These are phyloP conservation scores for Hetaerina titia DNA, from an alignment of 2,888 invertebrate species.

Conservation along the genomic window DNA sequence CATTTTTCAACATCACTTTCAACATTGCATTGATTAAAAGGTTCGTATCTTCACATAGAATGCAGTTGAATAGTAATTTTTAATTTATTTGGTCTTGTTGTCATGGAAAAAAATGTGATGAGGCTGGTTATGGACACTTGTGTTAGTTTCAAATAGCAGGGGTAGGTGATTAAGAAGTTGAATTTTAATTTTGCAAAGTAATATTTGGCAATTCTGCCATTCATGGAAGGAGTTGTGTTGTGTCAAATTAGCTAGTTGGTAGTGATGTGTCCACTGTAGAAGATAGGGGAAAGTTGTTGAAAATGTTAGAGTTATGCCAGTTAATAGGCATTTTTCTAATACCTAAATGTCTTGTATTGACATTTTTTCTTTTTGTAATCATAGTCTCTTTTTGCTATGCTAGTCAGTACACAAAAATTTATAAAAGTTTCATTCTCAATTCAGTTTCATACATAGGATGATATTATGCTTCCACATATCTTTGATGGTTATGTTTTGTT, in stretches of 20 bases:
- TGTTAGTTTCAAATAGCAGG: background rate
- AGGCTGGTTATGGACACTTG: background rate
- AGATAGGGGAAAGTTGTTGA: background rate
- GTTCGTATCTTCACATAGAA: background rate
- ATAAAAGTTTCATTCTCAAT: background rate
- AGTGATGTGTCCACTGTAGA: background rate
- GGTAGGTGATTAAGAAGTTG: background rate
- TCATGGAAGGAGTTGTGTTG: background rate
- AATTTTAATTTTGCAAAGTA: background rate
- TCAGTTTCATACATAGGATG: background rate
- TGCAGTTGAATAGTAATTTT: background rate
- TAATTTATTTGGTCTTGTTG: background rate
- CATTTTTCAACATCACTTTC: background rate
- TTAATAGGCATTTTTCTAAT: background rate
- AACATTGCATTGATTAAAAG: background rate
- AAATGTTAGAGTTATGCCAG: background rate
- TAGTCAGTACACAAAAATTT: background rate
- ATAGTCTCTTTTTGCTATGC: background rate
- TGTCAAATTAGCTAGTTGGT: background rate
- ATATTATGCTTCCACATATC: background rate
- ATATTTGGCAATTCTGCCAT: background rate
- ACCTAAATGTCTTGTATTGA: slow-evolving; percentile 6
- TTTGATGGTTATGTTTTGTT: background rate
- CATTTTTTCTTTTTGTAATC: background rate
- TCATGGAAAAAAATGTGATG: background rate